Evolutionary conservation across 2,888 invertebrate species (phyloP).

Genomic region (Hydriomena furcata): DNA sequence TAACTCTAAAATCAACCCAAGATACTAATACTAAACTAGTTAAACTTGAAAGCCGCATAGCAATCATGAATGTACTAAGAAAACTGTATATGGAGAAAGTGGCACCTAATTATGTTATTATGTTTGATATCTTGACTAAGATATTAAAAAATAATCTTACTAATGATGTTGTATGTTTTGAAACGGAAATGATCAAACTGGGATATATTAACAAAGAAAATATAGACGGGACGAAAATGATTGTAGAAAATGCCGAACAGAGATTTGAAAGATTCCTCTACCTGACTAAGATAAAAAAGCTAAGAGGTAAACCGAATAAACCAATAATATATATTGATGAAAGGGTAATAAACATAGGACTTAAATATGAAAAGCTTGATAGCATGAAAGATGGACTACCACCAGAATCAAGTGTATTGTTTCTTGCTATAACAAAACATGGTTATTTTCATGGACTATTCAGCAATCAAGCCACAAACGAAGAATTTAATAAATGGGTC

Average conservation of each 20-base stretch:
- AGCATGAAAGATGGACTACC: constrained; percentile 13
- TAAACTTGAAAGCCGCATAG: constrained; percentile 12
- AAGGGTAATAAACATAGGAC: constrained; percentile 40
- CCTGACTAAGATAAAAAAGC: constrained; percentile 46
- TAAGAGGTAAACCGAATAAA: constrained; percentile 30
- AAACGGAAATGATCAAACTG: constrained; percentile 35
- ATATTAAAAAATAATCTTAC: constrained; percentile 21
- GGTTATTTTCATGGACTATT: constrained; percentile 49
- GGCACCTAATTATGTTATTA: constrained; percentile 7
- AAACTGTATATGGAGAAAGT: constrained; percentile 15
- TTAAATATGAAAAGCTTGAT: constrained; percentile 38
- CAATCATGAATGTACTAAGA: constrained; percentile 25
- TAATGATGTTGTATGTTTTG: constrained; percentile 17
- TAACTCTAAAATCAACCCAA: background rate
- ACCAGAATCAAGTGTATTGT: constrained; percentile 26
- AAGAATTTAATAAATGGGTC: constrained; percentile 57
- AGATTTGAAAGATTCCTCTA: constrained; percentile 54
- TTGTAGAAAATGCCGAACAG: constrained; percentile 54
- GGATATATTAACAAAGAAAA: constrained; percentile 45
- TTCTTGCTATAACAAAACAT: constrained; percentile 45
- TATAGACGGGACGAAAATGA: constrained; percentile 31
- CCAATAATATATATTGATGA: constrained; percentile 53
- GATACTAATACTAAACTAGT: background rate
- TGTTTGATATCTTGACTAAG: constrained; percentile 14
- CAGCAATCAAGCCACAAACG: constrained; percentile 38